A percentile compares a stretch with the other conserved stretches of the same genome.
Conservation (phyloP, 2,113 vertebrate genomes). For the Cheilinus undulatus region DNA sequence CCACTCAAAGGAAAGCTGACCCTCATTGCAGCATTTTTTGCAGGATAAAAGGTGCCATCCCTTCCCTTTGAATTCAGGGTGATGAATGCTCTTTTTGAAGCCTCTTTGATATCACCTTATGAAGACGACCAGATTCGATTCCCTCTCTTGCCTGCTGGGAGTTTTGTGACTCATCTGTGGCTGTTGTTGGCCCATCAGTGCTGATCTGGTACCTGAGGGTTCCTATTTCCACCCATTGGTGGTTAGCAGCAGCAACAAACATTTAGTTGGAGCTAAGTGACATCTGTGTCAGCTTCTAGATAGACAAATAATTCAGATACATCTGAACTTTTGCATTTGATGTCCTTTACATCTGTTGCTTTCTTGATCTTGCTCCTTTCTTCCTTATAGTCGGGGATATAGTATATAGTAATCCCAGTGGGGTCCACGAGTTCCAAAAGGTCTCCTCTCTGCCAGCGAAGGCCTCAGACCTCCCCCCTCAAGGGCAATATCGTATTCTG, state of each 20-base stretch:
- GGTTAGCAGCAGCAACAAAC: constrained; percentile 1
- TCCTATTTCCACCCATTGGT: constrained; percentile 30
- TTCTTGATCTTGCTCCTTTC: no score
- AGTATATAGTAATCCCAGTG: no score
- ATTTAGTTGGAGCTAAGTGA: neutral
- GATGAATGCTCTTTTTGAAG: constrained; percentile 48
- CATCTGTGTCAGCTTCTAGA: neutral
- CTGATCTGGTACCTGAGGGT: constrained; percentile 24
- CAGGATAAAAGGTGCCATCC: constrained; percentile 50
- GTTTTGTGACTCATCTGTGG: constrained; percentile 48
- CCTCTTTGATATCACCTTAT: constrained; percentile 44
- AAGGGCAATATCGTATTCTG: constrained; percentile 83
- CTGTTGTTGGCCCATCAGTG: constrained; percentile 36
- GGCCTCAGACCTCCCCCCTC: constrained; percentile 66
- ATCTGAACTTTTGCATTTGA: neutral
- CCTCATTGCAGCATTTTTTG: constrained; percentile 54
- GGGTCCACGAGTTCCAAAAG: constrained; percentile 44
- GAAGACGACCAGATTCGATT: neutral
- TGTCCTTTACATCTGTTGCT: neutral
- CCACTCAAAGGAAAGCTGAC: constrained; percentile 52
- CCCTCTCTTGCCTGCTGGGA: constrained; percentile 17
- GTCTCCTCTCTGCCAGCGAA: constrained; percentile 36
- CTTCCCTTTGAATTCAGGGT: constrained; percentile 42
- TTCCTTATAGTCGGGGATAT: no score
- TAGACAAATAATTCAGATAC: neutral